Evolutionary conservation across 2,797 vertebrate species (phyloP).

Genomic region (Brachyrhaphis roseni): DNA sequence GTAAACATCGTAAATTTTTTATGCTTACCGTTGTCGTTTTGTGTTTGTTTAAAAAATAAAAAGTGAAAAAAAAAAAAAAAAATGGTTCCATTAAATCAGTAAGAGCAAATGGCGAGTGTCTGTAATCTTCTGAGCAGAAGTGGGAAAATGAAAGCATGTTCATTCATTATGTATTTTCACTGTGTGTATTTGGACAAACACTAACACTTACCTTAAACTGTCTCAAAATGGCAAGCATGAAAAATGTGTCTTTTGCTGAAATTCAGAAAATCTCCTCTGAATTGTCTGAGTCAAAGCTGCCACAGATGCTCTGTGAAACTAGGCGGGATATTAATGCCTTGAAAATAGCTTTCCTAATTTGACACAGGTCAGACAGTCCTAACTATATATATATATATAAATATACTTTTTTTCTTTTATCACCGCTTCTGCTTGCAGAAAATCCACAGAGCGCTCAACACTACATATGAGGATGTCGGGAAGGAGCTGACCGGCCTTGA

Average conservation of each 20-base stretch:
- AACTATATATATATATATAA: not conserved
- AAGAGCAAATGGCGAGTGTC: not conserved
- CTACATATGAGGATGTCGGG: slow-evolving; percentile 75
- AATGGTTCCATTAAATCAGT: not conserved
- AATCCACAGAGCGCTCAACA: slow-evolving; percentile 92
- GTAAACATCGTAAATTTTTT: not conserved
- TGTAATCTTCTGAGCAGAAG: not conserved
- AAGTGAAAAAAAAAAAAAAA: too few species aligned
- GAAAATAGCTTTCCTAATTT: slow-evolving; percentile 29
- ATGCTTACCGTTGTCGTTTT: not conserved
- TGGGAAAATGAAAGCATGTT: slow-evolving; percentile 19
- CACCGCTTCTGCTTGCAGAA: slow-evolving; percentile 79
- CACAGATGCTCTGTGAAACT: slow-evolving; percentile 25
- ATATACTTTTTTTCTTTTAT: slow-evolving; percentile 16
- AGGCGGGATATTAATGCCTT: slow-evolving; percentile 21
- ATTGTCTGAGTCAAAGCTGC: slow-evolving; percentile 21
- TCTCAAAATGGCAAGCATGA: slow-evolving; percentile 9
- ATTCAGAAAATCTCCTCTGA: slow-evolving; percentile 35
- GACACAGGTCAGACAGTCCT: slow-evolving; percentile 28
- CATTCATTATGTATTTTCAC: not conserved
- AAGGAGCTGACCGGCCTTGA: slow-evolving; percentile 77
- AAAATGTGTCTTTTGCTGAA: slow-evolving; percentile 17
- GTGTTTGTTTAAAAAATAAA: too few species aligned
- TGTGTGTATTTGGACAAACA: not conserved
- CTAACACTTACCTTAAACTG: slow-evolving; percentile 27